Conservation (phyloP, 2,888 invertebrate species). For the Meta bourneti region DNA sequence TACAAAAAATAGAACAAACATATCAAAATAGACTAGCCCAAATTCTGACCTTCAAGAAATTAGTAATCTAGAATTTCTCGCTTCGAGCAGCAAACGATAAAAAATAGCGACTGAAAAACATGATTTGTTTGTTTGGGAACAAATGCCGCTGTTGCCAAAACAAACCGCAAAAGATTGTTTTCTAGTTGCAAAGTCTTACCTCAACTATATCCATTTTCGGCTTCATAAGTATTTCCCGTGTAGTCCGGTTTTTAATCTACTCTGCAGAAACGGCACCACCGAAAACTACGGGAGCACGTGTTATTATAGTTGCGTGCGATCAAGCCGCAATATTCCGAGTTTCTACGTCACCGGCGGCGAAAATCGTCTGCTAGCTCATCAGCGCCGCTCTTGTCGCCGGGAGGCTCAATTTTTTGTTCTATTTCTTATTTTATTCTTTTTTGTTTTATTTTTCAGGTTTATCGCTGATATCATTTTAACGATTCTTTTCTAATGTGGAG, state of each 20-base stretch:
- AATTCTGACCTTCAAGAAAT: background rate
- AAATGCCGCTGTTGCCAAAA: background rate
- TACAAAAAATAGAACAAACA: background rate
- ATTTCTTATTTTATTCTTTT: slow-evolving; percentile 1
- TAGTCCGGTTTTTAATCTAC: slow-evolving; percentile 22
- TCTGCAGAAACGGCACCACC: background rate
- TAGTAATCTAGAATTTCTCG: background rate
- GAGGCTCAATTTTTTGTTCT: slow-evolving; percentile 1
- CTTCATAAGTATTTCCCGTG: slow-evolving; percentile 26
- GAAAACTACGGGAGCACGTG: slow-evolving; percentile 32
- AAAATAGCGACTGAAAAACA: background rate
- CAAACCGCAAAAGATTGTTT: background rate
- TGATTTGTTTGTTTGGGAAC: background rate
- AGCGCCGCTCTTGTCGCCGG: slow-evolving; percentile 41
- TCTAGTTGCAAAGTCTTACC: slow-evolving; percentile 17
- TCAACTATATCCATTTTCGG: slow-evolving; percentile 43
- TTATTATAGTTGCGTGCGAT: slow-evolving; percentile 5
- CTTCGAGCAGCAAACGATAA: background rate
- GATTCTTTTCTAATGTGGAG: slow-evolving; percentile 16
- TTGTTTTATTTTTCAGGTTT: slow-evolving; percentile 18
- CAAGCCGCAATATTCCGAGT: background rate
- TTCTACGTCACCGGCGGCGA: slow-evolving; percentile 23
- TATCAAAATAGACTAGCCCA: background rate
- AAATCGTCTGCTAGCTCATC: slow-evolving; percentile 29
- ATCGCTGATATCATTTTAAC: slow-evolving; percentile 16